Base-by-base conservation (phyloP, 2,797 vertebrate genomes). In the Phalloptychus januarius region DNA sequence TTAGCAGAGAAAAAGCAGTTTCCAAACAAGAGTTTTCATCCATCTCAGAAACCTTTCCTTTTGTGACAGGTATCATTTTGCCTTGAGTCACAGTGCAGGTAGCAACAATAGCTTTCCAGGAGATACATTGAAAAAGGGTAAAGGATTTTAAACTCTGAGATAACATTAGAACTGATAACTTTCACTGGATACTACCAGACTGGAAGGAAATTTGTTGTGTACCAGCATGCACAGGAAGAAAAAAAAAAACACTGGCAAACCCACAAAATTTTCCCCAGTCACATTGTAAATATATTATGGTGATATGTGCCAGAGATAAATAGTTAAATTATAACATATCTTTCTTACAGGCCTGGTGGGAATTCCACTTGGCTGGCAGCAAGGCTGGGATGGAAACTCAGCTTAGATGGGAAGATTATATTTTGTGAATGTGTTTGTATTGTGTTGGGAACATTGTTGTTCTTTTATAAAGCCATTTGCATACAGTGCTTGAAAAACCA, bases 181-280 rank as follows among this genome's bases (percentile, higher is more conserved):
- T n/a, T n/a, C n/a, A n/a, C n/a, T n/a, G n/a, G n/a, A n/a, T n/a
- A 33, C 1, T 2, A n/a, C 31, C 58, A 61, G 7, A 1, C 12
- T 15, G 18, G 1, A 72, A 75, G 72, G 13, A 7, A 2, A 58
- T 1, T 1, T 23, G 40, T 4, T 11, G 12, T 56, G 38, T 33
- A 4, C 13, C 4, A 46, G 50, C 31, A 71, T 0, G 0, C 2
- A 45, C 7, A 46, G 1, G 12, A 7, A 42, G 2, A 11, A 42
- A 11, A 20, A 44, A 15, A 20, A 40, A 42, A 69, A n/a, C 13
- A 16, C 18, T 75, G 83, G 74, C 75, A 86, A 87, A 0, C 45
- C 81, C 86, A 86, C 36, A 76, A 58, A 77, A 20, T n/a, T 58
- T 77, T 84, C 8, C 13, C 2, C 10, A 61, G 58, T 71, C 48